Conservation (phyloP, 2,888 invertebrate species). For the Melitaea athalia region DNA sequence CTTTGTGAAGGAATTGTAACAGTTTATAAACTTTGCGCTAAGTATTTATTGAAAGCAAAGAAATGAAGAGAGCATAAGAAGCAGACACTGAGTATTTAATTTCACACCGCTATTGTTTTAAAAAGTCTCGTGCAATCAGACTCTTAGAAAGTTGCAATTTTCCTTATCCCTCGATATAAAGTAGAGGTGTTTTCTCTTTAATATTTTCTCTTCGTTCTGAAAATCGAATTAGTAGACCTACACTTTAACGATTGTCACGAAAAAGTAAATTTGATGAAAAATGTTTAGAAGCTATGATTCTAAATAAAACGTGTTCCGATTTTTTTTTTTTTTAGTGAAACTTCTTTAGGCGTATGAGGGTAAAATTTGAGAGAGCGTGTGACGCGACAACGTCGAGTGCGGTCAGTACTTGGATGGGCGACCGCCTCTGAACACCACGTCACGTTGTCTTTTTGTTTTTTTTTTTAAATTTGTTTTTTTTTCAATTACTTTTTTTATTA, state of each 20-base stretch:
- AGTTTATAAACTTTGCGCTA: slow-evolving; percentile 11
- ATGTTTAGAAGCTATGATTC: slow-evolving; percentile 7
- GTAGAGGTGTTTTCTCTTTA: slow-evolving; percentile 17
- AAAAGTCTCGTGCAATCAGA: slow-evolving; percentile 15
- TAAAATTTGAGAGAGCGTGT: too few species aligned
- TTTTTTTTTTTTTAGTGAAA: too few species aligned
- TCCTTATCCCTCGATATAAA: slow-evolving; percentile 23
- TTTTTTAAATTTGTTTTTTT: too few species aligned
- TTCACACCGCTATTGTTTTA: slow-evolving; percentile 24
- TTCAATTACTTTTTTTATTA: too few species aligned
- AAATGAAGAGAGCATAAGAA: slow-evolving; percentile 13
- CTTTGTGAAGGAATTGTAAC: neutral
- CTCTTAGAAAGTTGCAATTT: slow-evolving; percentile 27
- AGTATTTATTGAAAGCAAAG: slow-evolving; percentile 20
- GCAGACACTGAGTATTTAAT: slow-evolving; percentile 22
- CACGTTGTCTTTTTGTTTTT: too few species aligned
- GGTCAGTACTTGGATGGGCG: too few species aligned
- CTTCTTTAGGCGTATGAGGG: too few species aligned
- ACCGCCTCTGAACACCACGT: too few species aligned
- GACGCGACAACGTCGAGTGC: too few species aligned
- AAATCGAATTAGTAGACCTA: slow-evolving; percentile 23
- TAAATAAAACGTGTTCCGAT: neutral
- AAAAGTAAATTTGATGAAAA: slow-evolving; percentile 9
- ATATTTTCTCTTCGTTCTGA: slow-evolving; percentile 10
- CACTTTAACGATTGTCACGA: slow-evolving; percentile 17